A percentile compares a stretch with the other conserved stretches of the same genome.
phyloP scores from a whole-genome alignment of 2,113 vertebrate species.

The Scomber japonicus region DNA sequence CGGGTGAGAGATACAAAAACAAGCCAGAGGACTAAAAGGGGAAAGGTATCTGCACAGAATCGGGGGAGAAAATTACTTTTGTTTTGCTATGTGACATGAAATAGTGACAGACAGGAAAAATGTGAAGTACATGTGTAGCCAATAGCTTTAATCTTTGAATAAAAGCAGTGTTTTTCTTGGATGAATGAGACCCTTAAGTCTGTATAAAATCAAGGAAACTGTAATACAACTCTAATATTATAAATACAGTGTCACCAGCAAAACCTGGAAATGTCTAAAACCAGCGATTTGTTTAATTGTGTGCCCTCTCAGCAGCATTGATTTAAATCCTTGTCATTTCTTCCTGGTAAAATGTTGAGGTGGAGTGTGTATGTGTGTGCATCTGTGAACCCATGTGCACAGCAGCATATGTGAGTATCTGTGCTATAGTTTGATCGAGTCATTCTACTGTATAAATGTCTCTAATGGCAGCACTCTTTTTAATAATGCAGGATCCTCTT shows the following conservation, averaged over 20 bases:
- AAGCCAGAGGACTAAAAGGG: slow-evolving; percentile 44
- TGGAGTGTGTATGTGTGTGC: slow-evolving; percentile 12
- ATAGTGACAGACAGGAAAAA: slow-evolving; percentile 48
- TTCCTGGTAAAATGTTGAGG: slow-evolving; percentile 16
- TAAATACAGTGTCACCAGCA: slow-evolving; percentile 18
- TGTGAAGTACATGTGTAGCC: slow-evolving; percentile 43
- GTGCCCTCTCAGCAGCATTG: slow-evolving; percentile 19
- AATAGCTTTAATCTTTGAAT: slow-evolving; percentile 50
- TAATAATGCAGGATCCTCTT: slow-evolving; percentile 77
- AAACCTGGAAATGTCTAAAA: slow-evolving; percentile 35
- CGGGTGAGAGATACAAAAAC: slow-evolving; percentile 71
- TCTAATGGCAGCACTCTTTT: slow-evolving; percentile 75
- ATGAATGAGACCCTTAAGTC: slow-evolving; percentile 52
- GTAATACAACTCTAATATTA: slow-evolving; percentile 31
- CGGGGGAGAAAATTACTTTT: slow-evolving; percentile 49
- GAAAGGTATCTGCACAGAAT: slow-evolving; percentile 33
- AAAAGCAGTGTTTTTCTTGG: slow-evolving; percentile 60
- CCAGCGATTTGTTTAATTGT: not conserved
- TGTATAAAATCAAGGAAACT: slow-evolving; percentile 37
- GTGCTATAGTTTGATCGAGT: slow-evolving; percentile 57
- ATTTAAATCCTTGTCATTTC: slow-evolving; percentile 25
- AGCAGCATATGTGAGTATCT: slow-evolving; percentile 17
- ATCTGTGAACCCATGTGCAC: not conserved
- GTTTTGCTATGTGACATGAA: slow-evolving; percentile 51
- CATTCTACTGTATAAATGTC: slow-evolving; percentile 73